These are phyloP conservation scores for Andricus grossulariae DNA, from an alignment of 1,140 invertebrate genomes.

Conservation along the genomic window DNA sequence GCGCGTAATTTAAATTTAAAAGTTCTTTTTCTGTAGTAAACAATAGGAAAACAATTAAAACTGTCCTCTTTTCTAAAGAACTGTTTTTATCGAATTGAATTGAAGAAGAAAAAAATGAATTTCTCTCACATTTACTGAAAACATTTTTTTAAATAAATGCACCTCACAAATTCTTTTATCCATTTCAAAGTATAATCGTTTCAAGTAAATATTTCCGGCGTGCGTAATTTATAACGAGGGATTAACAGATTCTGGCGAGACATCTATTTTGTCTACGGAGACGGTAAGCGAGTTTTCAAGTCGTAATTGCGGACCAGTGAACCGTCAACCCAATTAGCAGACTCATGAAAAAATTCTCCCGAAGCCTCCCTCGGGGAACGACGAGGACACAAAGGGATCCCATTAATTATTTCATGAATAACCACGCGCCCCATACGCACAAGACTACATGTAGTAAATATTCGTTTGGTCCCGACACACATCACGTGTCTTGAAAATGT, in stretches of 20 bases:
- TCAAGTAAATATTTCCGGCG: background rate
- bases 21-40: too few relatives aligned
- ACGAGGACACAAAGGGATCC: background rate
- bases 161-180: background rate
- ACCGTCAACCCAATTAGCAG: constrained; percentile 27
- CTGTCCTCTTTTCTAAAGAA: too few relatives aligned
- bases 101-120: too few relatives aligned
- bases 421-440: background rate
- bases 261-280: background rate
- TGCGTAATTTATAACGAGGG: background rate
- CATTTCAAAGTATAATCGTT: background rate
- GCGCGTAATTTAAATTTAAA: too few relatives aligned
- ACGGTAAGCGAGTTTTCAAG: constrained; percentile 2
- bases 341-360: constrained; percentile 16
- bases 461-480: background rate
- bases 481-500: background rate
- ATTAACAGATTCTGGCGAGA: background rate
- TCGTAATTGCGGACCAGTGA: constrained; percentile 29
- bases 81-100: too few relatives aligned
- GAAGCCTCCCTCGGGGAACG: background rate
- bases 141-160: too few relatives aligned
- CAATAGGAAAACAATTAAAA: too few relatives aligned
- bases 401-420: constrained; percentile 10
- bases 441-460: background rate
- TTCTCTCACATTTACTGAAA: too few relatives aligned